A percentile compares a stretch with the other conserved stretches of the same genome.
phyloP scores from a whole-genome alignment of 2,113 vertebrate species.

The Sturnira hondurensis region DNA sequence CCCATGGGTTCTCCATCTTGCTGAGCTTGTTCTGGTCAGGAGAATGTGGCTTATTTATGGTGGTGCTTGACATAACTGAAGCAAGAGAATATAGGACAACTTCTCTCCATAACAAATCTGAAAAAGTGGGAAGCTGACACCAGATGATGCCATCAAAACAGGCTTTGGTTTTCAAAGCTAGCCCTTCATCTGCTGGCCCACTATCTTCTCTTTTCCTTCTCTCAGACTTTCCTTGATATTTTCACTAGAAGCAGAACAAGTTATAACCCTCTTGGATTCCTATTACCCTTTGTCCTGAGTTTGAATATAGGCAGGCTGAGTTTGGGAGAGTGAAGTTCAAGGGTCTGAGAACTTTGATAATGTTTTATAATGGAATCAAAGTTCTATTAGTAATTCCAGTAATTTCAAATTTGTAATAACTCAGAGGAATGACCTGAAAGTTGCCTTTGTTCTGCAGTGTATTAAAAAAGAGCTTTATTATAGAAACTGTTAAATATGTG shows the following conservation, averaged over 20 bases:
- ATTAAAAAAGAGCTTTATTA: slow-evolving; percentile 33
- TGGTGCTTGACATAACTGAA: slow-evolving; percentile 21
- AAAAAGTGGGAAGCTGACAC: slow-evolving; percentile 51
- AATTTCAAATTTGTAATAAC: slow-evolving; percentile 36
- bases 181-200: slow-evolving; percentile 23
- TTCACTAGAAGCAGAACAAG: slow-evolving; percentile 47
- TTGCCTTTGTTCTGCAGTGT: slow-evolving; percentile 26
- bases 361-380: slow-evolving; percentile 6
- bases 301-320: slow-evolving; percentile 16
- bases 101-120: slow-evolving; percentile 20
- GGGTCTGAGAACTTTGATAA: slow-evolving; percentile 16
- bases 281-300: slow-evolving; percentile 42
- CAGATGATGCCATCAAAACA: slow-evolving; percentile 53
- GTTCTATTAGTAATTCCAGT: slow-evolving; percentile 21
- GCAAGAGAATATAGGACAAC: slow-evolving; percentile 49
- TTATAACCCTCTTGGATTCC: slow-evolving; percentile 18
- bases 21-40: slow-evolving; percentile 39
- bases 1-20: not conserved
- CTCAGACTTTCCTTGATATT: slow-evolving; percentile 32
- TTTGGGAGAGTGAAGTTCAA: slow-evolving; percentile 50
- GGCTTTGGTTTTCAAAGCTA: slow-evolving; percentile 51
- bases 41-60: slow-evolving; percentile 51
- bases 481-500: slow-evolving; percentile 11
- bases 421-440: not conserved
- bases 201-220: slow-evolving; percentile 1